Evolutionary conservation across 2,113 vertebrate species (phyloP), one percentile per base, ranked within the genome.

Genomic region (Hemichromis elongatus): DNA sequence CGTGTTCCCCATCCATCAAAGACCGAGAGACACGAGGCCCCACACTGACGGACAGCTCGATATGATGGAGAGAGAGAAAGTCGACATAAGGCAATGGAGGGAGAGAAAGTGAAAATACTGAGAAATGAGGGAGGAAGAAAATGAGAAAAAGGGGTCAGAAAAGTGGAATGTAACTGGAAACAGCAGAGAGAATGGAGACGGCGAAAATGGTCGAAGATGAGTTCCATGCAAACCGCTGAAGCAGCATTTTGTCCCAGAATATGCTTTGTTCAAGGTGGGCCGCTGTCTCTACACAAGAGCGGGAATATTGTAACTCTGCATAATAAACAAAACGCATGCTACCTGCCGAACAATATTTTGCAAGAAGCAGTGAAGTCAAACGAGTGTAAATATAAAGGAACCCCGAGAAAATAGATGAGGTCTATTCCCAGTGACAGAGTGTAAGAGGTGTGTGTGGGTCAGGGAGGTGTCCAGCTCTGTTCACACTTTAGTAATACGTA

Each of bases 1-100:
- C 94, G 92, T 94, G 96, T 93, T 93, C 93, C 63, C 88, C 95
- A 96, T 96, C 93, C 93, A 96, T 96, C 96, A 96, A 90, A 92
- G 87, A 85, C 77, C 9, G 21, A 88, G 87, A 92, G 89, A 85
- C 91, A 79, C 63, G 50, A 73, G 80, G 89, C 91, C 86, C 75
- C 82, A 79, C 81, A 37, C 87, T 92, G 93, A 93, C 82, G 83
- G 94, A 95, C 93, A 94, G 93, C 92, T 94, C 82, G 81, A 89
- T 88, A 89, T 91, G 90, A 90, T 88, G 90, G 87, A 92, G 80
- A 82, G 80, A 90, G 91, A 73, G 91, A 90, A 56, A 91, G 83
- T 83, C 53, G 5, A 81, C 82, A 57, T 52, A 75, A 54, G 87
- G 84, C 53, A 35, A 53, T 5, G 82, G 37, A 54, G 33, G 84